A percentile compares a stretch with the other conserved stretches of the same genome.
Evolutionary conservation across 2,888 invertebrate species (phyloP).

Genomic region (Chaitophorus viminalis): DNA sequence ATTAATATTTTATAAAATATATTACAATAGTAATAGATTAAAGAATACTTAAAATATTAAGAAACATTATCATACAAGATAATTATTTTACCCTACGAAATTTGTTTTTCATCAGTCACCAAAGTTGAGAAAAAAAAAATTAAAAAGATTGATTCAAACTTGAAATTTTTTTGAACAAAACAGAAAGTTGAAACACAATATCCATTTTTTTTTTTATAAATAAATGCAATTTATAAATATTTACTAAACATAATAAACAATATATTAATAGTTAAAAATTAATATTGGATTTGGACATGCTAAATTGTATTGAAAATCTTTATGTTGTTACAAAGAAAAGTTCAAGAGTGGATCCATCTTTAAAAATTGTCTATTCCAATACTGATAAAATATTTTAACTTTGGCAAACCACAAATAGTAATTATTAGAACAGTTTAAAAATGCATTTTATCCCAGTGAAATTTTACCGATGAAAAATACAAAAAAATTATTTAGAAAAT

Average conservation of each 20-base stretch:
- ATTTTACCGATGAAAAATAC: slow-evolving; percentile 5
- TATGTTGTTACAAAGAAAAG: background rate
- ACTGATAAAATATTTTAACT: background rate
- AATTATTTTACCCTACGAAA: background rate
- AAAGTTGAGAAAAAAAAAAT: background rate
- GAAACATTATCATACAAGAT: background rate
- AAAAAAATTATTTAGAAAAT: slow-evolving; percentile 34
- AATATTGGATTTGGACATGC: background rate
- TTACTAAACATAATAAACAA: background rate
- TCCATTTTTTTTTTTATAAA: too few species aligned
- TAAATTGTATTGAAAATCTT: background rate
- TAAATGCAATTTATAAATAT: background rate
- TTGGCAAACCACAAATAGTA: background rate
- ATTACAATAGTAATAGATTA: slow-evolving; percentile 22
- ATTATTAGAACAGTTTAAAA: slow-evolving; percentile 10
- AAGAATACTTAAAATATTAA: slow-evolving; percentile 4
- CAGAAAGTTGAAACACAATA: background rate
- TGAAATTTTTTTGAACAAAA: background rate
- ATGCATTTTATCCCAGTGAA: slow-evolving; percentile 16
- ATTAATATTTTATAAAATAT: slow-evolving; percentile 22
- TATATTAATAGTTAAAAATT: background rate
- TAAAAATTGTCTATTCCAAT: background rate
- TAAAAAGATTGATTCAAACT: background rate
- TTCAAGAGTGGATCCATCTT: background rate
- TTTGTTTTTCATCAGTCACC: slow-evolving; percentile 23